Evolutionary conservation across 1,140 invertebrate species (phyloP), one percentile per base, ranked within the genome.

Genomic region (Drosophila nannoptera): DNA sequence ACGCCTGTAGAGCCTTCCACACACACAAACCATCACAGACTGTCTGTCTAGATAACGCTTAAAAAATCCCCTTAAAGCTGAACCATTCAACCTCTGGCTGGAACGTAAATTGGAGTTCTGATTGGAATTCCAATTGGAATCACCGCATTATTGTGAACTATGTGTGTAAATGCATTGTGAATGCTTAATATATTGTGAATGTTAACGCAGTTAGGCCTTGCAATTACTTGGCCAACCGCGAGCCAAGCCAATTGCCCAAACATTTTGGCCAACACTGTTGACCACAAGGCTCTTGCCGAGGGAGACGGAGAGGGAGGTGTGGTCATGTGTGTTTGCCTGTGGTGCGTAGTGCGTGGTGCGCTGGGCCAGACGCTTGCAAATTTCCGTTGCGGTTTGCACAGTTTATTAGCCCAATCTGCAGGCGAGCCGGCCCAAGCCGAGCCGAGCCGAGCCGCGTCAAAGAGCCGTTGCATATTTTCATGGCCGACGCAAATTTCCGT

Each of bases 351-450:
- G 35, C 29, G 32, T 48, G 16, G 14, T 63, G 35, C 55, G 29
- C 14, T 16, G 8, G 54, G 61, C 71, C 67, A 77, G 75, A 78
- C 77, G 53, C 48, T 66, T 66, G 70, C 66, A 72, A 78, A 76
- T 72, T 77, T 73, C 71, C 65, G 52, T 42, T 68, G 65, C 45
- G 75, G 56, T 64, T 60, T 67, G 36, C 58, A 63, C 50, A 60
- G 62, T 62, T 69, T 72, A 72, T 86, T 78, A 80, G 53, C 69
- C 65, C 75, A 75, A 78, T 78, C 43, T 62, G 48, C 40, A 55
- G 22, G 43, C 40, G 36, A 52, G 35, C 33, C 22, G 22, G 22
- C 1, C 22, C 22, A 3, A 22, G 1, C 1, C 22, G 22, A 22
- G 22, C 22, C 22, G 22, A 22, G 22, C 22, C 22, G n/a, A n/a